Evolutionary conservation across 2,888 invertebrate species (phyloP), one percentile per base, ranked within the genome.

Genomic region (Argynnis bischoffii): DNA sequence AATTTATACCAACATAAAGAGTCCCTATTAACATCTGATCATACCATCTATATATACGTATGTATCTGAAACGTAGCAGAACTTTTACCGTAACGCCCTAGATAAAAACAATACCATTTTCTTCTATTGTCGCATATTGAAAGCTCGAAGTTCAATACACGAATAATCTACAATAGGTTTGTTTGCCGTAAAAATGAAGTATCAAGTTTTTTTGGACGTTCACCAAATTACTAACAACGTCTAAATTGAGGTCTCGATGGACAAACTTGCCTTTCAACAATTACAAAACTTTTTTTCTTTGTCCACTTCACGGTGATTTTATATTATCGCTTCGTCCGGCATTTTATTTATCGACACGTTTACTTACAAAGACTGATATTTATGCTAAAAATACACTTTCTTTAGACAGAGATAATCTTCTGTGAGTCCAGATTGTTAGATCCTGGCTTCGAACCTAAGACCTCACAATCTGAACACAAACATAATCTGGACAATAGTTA

Each of bases 181-280:
- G 46, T 64, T 16, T 64, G 56, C n/a, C 26, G 41, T 46, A 41
- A 51, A 48, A 64, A 21, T 56, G 16, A 64, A 51, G 55, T 64
- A 51, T 57, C 57, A 64, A 57, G n/a, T 51, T 64, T 55, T 41
- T 57, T 64, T 57, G 57, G 64, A 41, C 2, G 46, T 18, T 65
- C 35, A 57, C 56, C 64, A 51, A 64, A 55, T 64, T 55, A 57
- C 64, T 51, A 16, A 57, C 51, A 64, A 60, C n/a, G 60, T 57
- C 51, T 41, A 56, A 57, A 56, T 48, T 64, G 56, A 41, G 41
- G 56, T 26, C 35, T 21, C 31, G 6, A 64, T n/a, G 41, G 51
- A 18, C 51, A n/a, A 64, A 56, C 56, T 64, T 57, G 15, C 13
- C 41, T 53, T 51, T 53, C 64, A 13, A 21, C 18, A 51, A 51